phyloP scores from a whole-genome alignment of 2,797 vertebrate genomes.

The Rhinichthys osculus region DNA sequence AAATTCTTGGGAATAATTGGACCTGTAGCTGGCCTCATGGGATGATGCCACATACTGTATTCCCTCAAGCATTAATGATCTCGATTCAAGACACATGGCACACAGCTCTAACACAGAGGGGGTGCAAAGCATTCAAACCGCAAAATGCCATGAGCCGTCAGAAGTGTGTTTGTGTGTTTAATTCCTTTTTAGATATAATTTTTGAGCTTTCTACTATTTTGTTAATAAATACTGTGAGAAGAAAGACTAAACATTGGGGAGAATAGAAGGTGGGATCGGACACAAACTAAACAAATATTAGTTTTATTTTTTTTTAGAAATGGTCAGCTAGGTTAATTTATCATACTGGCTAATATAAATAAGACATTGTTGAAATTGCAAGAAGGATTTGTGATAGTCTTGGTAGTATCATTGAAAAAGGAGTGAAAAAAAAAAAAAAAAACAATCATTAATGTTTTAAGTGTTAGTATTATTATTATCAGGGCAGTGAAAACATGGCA shows the following conservation, averaged over 20 bases:
- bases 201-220: not conserved
- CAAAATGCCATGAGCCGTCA: not conserved
- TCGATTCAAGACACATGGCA: not conserved
- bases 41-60: slow-evolving; percentile 32
- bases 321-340: too few species aligned
- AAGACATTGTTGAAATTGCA: too few species aligned
- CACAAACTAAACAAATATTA: too few species aligned
- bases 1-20: slow-evolving; percentile 39
- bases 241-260: not conserved
- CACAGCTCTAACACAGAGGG: not conserved
- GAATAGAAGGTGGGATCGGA: too few species aligned
- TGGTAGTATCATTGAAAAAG: too few species aligned
- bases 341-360: too few species aligned
- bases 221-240: not conserved
- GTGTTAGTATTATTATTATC: too few species aligned
- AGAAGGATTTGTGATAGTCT: too few species aligned
- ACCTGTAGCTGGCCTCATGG: slow-evolving; percentile 22
- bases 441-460: too few species aligned
- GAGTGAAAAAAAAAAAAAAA: too few species aligned
- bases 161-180: slow-evolving; percentile 42
- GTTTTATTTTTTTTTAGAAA: too few species aligned
- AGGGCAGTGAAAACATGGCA: too few species aligned
- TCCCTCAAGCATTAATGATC: slow-evolving; percentile 28
- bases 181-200: not conserved
- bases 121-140: not conserved